Base-by-base conservation (phyloP, 2,888 invertebrate species). In the Noctua pronuba region DNA sequence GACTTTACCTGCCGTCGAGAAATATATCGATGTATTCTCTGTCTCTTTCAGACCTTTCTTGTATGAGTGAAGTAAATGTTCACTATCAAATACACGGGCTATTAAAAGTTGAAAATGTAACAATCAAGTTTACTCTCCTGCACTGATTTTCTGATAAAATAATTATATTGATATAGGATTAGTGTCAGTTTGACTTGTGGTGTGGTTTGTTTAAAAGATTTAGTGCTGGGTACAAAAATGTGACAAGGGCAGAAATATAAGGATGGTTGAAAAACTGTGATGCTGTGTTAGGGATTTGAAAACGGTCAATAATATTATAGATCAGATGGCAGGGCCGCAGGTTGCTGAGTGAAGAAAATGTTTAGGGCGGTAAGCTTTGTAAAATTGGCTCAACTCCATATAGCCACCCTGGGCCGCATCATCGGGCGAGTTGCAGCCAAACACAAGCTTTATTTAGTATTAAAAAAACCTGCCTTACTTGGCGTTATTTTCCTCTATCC, bases 51-150 rank as follows among this genome's bases (percentile, higher is more conserved):
- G 10, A 55, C 3, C 11, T 55, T 24, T 52, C 10, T n/a, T n/a
- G 18, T n/a, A 11, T n/a, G 24, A 44, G 7, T 7, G 31, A 44
- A 38, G 0, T 41, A n/a, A 58, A 49, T n/a, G 6, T 21, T 16
- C 28, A 10, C 21, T 10, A 66, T 55, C 38, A 6, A 24, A 55
- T n/a, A 18, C 49, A 76, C 31, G 44, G 58, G 35, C 52, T 76
- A 80, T 77, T 73, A 72, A 79, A 64, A 52, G 16, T 69, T 0
- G 13, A 73, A 18, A 83, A 75, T 75, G 67, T 58, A 18, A n/a
- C 16, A 71, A 68, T 81, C 71, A 70, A 49, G 28, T 24, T 41
- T 41, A 41, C 41, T 41, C 1, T 41, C 41, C 41, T 41, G 8
- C 41, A 41, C 41, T 41, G 41, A 41, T 41, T 41, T 41, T 10